Base-by-base conservation (phyloP, 2,888 invertebrate genomes). In the Hartigia nigra region DNA sequence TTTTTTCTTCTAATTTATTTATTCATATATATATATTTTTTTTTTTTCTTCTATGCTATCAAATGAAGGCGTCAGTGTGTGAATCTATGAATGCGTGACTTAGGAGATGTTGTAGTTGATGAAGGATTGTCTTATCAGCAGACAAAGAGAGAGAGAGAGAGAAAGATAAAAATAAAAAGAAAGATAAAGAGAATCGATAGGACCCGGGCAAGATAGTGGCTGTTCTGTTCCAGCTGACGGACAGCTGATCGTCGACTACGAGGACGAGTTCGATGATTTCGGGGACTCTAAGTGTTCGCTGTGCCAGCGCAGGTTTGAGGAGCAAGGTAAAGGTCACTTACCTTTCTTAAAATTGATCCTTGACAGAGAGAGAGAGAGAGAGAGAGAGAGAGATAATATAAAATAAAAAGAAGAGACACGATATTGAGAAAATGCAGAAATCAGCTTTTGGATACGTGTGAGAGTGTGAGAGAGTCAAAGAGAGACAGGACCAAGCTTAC, bases 231-330 rank as follows among this genome's bases (percentile, higher is more conserved):
- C 94, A 94, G 94, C 94, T 93, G 93, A 93, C 91, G 94, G 94
- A 93, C 93, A 93, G 92, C 93, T 93, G 93, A 93, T 93, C 92
- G 93, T 93, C 92, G 94, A 94, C 93, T 93, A 94, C 92, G 94
- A 94, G 93, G 94, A 91, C 88, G 91, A 91, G 88, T 90, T 87
- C 86, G 91, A 91, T 86, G 91, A 91, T 85, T 91, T 88, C 82
- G 92, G 92, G 85, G 91, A 94, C 92, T 93, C 94, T 92, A 94
- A 94, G 93, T 95, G 95, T 93, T 95, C 95, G 92, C 94, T 95
- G 93, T 95, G 95, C 94, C 95, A 95, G 94, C 95, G 95, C 93
- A 94, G 95, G 92, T 95, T 95, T 94, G 95, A 95, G 93, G 94
- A 95, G 93, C 95, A 95, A 95, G 95, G 95, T 95, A 95, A 93